Percentiles rank a stretch among this genome's conserved stretches.
Conservation (phyloP, 2,113 vertebrate genomes). For the Periophthalmodon schlosseri region DNA sequence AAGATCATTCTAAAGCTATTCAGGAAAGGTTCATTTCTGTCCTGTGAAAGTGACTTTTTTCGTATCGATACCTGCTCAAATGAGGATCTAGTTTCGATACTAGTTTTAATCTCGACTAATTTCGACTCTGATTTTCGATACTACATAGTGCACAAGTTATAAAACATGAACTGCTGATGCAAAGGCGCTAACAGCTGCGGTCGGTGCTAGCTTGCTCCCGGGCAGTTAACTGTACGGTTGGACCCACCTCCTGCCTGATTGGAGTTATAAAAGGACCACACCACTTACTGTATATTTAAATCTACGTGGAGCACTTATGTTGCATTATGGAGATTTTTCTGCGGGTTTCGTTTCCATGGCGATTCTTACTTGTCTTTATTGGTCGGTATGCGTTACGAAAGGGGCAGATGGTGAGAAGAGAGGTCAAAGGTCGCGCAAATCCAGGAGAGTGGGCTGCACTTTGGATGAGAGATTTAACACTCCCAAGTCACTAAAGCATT, state of each 20-base stretch:
- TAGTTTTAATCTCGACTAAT: too few relatives aligned
- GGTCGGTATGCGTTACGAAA: constrained; percentile 23
- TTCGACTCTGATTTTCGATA: too few relatives aligned
- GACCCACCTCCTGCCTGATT: neutral
- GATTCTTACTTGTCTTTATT: constrained; percentile 13
- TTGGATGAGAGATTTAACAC: neutral
- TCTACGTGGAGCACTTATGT: constrained; percentile 11
- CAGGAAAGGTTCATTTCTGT: too few relatives aligned
- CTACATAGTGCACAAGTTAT: neutral
- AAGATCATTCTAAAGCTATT: too few relatives aligned
- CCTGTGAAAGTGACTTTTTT: too few relatives aligned
- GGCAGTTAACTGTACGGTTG: neutral
- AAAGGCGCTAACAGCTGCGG: neutral
- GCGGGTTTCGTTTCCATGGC: constrained; percentile 38
- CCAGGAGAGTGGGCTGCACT: neutral
- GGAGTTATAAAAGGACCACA: neutral
- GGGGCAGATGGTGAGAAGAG: constrained; percentile 42
- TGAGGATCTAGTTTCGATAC: too few relatives aligned
- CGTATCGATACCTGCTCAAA: too few relatives aligned
- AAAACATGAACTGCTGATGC: neutral
- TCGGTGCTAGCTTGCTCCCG: neutral
- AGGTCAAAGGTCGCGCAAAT: constrained; percentile 45
- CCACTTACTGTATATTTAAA: constrained; percentile 3
- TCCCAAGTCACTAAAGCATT: neutral
- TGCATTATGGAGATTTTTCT: constrained; percentile 8